phyloP scores from a whole-genome alignment of 2,888 invertebrate species.

The Oligia fasciuncula region DNA sequence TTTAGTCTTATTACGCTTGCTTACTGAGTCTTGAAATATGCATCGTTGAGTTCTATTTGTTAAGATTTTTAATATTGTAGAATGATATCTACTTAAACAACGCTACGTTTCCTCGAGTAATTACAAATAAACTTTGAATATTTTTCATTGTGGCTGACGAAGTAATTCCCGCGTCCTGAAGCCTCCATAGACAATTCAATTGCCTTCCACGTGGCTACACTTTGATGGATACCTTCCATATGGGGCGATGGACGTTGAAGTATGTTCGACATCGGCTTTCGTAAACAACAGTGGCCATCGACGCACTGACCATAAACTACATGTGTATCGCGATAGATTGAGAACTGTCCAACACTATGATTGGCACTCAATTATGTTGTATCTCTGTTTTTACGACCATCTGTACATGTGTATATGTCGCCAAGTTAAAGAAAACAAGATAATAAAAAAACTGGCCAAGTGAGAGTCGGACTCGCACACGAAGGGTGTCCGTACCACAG shows the following conservation, averaged over 20 bases:
- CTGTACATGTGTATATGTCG: background rate
- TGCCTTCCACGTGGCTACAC: background rate
- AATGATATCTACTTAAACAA: background rate
- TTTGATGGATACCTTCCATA: conserved; percentile 18
- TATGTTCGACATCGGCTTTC: conserved; percentile 21
- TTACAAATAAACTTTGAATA: background rate
- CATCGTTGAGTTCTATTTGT: conserved; percentile 18
- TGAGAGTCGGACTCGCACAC: too few relatives aligned
- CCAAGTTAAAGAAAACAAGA: background rate
- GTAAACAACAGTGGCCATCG: conserved; percentile 21
- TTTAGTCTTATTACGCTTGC: conserved; percentile 49
- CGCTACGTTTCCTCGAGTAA: background rate
- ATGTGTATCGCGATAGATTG: conserved; percentile 2
- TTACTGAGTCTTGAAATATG: conserved; percentile 36
- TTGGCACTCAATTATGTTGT: conserved; percentile 7
- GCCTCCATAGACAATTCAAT: background rate
- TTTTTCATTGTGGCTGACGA: background rate
- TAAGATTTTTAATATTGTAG: conserved; percentile 15
- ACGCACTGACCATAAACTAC: conserved; percentile 23
- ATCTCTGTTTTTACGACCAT: background rate
- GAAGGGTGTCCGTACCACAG: too few relatives aligned
- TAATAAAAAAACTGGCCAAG: background rate
- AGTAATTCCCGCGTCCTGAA: background rate
- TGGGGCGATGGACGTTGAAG: conserved; percentile 8
- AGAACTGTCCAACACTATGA: conserved; percentile 13